Conservation (phyloP, 2,797 vertebrate genomes). For the Hybognathus amarus region DNA sequence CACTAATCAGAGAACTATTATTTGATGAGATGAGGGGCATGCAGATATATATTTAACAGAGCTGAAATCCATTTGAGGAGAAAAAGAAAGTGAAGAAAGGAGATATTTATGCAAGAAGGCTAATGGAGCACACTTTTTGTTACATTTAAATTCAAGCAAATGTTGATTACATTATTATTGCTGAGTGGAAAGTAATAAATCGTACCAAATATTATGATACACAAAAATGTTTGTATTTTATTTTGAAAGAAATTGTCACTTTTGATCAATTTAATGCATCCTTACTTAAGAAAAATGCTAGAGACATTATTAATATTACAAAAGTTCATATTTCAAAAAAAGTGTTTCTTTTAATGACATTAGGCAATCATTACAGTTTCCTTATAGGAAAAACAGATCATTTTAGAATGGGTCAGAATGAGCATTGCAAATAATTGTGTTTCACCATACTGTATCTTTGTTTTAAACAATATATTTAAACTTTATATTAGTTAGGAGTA, state of each 20-base stretch:
- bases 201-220: background rate
- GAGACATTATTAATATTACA: background rate
- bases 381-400: no score
- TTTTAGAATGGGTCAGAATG: no score
- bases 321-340: background rate
- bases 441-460: no score
- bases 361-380: no score
- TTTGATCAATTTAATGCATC: background rate
- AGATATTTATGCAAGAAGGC: background rate
- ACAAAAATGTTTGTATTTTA: background rate
- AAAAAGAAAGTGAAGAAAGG: background rate
- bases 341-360: background rate
- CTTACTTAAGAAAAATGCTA: no score
- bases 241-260: no score
- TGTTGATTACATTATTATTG: background rate
- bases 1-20: slow-evolving; percentile 33
- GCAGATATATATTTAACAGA: slow-evolving; percentile 11
- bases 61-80: slow-evolving; percentile 13
- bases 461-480: no score
- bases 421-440: no score
- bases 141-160: background rate
- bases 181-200: background rate
- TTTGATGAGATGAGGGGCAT: slow-evolving; percentile 22
- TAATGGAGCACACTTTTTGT: background rate
- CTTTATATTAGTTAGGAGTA: background rate